Conservation (phyloP, 2,797 vertebrate species). For the Stomatorhinus walkeri region DNA sequence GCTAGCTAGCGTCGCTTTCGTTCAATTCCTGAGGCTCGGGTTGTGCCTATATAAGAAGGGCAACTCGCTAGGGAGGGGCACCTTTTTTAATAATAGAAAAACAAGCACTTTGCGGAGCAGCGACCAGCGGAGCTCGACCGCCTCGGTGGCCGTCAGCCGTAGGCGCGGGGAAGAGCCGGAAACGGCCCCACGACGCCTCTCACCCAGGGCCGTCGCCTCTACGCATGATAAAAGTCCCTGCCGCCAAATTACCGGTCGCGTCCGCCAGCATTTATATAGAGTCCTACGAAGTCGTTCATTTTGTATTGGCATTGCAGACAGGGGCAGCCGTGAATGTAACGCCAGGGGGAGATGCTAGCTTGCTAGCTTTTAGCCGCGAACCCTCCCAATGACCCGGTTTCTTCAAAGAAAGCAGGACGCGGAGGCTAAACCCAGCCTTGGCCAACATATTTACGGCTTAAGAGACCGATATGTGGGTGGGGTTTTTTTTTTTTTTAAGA, state of each 20-base stretch:
- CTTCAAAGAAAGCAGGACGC: neutral
- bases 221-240: neutral
- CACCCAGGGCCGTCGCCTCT: neutral
- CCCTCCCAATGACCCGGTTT: constrained; percentile 19
- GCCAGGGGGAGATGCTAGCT: neutral
- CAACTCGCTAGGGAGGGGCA: neutral
- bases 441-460: neutral
- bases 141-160: neutral
- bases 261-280: neutral
- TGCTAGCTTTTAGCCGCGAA: neutral
- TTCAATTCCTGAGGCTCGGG: neutral
- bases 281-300: neutral
- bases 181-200: constrained; percentile 1
- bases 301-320: neutral
- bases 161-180: constrained; percentile 21
- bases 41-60: neutral
- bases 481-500: neutral
- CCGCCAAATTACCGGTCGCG: neutral
- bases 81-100: neutral
- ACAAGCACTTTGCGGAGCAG: neutral
- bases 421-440: neutral
- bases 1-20: neutral
- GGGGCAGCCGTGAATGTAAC: neutral
- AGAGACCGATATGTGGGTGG: neutral
- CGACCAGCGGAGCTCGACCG: neutral